A percentile compares a stretch with the other conserved stretches of the same genome.
Evolutionary conservation across 2,888 invertebrate genomes (phyloP).

Genomic region (Drosophila cracens): DNA sequence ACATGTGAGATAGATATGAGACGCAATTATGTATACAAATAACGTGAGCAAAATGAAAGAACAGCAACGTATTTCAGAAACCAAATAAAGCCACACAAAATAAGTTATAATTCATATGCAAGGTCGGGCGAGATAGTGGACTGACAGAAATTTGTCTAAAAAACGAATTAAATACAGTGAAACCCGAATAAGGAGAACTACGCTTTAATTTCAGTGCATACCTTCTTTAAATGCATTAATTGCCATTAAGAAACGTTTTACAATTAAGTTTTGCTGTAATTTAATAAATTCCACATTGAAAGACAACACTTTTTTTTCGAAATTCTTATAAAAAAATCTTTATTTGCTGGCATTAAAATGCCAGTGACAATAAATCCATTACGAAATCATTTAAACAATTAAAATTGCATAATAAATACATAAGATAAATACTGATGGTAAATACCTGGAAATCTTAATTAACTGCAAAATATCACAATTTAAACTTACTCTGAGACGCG

Average conservation of each 20-base stretch:
- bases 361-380: slow-evolving; percentile 74
- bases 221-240: not conserved
- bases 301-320: not conserved
- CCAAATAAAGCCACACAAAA: slow-evolving; percentile 29
- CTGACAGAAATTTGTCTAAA: slow-evolving; percentile 12
- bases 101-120: slow-evolving; percentile 36
- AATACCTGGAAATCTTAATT: slow-evolving; percentile 78
- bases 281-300: not conserved
- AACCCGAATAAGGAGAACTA: not conserved
- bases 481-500: slow-evolving; percentile 48
- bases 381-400: slow-evolving; percentile 76
- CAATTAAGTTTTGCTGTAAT: not conserved
- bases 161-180: slow-evolving; percentile 7
- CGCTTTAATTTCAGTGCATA: not conserved
- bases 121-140: slow-evolving; percentile 28
- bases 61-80: slow-evolving; percentile 36
- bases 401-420: slow-evolving; percentile 78
- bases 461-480: slow-evolving; percentile 79
- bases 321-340: slow-evolving; percentile 50
- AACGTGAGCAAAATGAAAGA: slow-evolving; percentile 58
- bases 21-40: slow-evolving; percentile 61
- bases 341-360: slow-evolving; percentile 70
- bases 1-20: slow-evolving; percentile 56
- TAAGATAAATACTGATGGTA: slow-evolving; percentile 73
- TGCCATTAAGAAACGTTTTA: not conserved